Percentiles rank a stretch among this genome's conserved stretches.
Conservation (phyloP, 1,140 invertebrate species). For the Solenopsis fugax region DNA sequence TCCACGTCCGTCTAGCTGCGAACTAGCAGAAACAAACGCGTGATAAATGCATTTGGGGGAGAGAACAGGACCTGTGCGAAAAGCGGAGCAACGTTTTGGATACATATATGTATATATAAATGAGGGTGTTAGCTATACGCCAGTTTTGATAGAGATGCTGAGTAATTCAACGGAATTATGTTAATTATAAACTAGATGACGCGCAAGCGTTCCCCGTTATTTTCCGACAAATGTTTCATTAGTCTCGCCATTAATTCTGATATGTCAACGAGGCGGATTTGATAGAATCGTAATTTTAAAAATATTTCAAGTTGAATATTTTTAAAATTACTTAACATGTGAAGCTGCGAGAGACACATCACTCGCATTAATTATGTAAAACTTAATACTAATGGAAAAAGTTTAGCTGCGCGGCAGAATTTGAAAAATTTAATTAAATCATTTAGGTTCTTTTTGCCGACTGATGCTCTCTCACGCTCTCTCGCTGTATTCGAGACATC, state of each 20-base stretch:
- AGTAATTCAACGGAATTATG: slow-evolving; percentile 41
- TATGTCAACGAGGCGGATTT: background rate
- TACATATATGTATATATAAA: background rate
- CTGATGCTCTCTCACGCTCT: background rate
- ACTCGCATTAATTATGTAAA: slow-evolving; percentile 9
- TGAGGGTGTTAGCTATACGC: background rate
- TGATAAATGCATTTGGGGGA: slow-evolving; percentile 64
- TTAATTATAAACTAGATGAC: slow-evolving; percentile 44
- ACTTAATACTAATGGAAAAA: slow-evolving; percentile 29
- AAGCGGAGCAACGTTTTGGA: slow-evolving; percentile 27
- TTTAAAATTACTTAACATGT: background rate
- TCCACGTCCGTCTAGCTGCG: slow-evolving; percentile 64
- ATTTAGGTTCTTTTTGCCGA: background rate
- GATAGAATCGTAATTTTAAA: slow-evolving; percentile 13
- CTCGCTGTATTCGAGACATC: slow-evolving; percentile 19
- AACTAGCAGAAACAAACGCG: slow-evolving; percentile 66
- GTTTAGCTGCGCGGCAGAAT: background rate
- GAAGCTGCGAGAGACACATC: background rate
- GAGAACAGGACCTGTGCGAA: slow-evolving; percentile 38
- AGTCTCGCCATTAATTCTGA: slow-evolving; percentile 18
- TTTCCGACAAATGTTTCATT: background rate
- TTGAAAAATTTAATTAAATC: slow-evolving; percentile 34
- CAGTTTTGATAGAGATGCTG: slow-evolving; percentile 26
- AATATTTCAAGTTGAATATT: slow-evolving; percentile 19
- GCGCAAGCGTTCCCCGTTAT: background rate